Conservation (phyloP, 2,113 vertebrate species). For the Natator depressus region DNA sequence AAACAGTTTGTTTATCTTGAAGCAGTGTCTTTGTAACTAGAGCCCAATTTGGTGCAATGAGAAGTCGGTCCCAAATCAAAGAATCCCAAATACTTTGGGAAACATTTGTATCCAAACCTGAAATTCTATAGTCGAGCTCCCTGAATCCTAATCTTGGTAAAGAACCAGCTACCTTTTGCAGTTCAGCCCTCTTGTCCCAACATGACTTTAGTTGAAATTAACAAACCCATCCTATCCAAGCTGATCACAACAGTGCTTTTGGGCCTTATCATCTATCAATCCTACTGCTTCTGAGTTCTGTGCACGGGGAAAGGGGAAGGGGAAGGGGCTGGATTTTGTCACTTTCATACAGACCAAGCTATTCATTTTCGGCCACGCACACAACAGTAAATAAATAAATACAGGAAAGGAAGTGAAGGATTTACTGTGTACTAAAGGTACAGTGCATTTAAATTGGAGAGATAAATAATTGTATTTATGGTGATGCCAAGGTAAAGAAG, state of each 20-base stretch:
- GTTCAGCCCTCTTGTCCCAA: neutral
- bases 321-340: neutral
- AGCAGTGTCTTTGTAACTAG: neutral
- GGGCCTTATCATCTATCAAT: neutral
- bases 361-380: neutral
- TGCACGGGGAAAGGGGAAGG: neutral
- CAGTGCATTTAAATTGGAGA: slow-evolving; percentile 65
- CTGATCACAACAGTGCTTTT: too few relatives aligned
- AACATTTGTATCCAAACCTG: neutral
- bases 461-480: slow-evolving; percentile 78
- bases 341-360: neutral
- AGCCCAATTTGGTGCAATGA: neutral
- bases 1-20: neutral
- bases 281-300: neutral
- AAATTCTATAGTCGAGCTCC: neutral
- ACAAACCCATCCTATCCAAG: neutral
- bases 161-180: neutral
- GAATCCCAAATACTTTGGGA: neutral
- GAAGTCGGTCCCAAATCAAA: neutral
- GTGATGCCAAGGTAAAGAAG: slow-evolving; percentile 68
- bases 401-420: slow-evolving; percentile 14
- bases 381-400: neutral
- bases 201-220: neutral
- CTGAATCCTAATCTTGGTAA: neutral
- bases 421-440: slow-evolving; percentile 63